A percentile compares a stretch with the other conserved stretches of the same genome.
Evolutionary conservation across 2,888 invertebrate species (phyloP).

Genomic region (Pardosa pseudoannulata): DNA sequence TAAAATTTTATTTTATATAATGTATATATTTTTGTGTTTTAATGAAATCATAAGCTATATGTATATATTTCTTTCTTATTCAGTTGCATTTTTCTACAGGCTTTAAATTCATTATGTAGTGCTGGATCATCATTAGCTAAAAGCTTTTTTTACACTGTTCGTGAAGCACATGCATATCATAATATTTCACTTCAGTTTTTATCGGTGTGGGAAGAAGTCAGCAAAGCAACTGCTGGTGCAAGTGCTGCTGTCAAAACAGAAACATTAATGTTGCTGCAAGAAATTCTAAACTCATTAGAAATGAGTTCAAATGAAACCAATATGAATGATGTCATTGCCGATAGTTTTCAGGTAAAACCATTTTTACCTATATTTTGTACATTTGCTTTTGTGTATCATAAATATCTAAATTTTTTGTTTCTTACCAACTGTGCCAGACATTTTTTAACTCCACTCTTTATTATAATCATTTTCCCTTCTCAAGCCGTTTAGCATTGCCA

Average conservation of each 20-base stretch:
- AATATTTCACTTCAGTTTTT: slow-evolving; percentile 67
- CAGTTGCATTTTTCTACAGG: too few relatives aligned
- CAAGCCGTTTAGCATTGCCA: too few relatives aligned
- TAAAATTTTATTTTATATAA: too few relatives aligned
- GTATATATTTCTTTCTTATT: too few relatives aligned
- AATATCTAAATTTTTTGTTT: too few relatives aligned
- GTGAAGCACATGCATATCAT: slow-evolving; percentile 57
- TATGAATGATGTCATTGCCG: slow-evolving; percentile 39
- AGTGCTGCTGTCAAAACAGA: slow-evolving; percentile 74
- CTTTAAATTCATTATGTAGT: slow-evolving; percentile 68
- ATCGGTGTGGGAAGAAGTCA: slow-evolving; percentile 72
- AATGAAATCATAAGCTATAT: too few relatives aligned
- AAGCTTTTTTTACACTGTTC: slow-evolving; percentile 59
- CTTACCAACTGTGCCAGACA: too few relatives aligned
- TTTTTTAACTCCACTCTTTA: too few relatives aligned
- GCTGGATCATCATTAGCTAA: slow-evolving; percentile 68
- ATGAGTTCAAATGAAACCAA: slow-evolving; percentile 36
- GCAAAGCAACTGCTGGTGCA: slow-evolving; percentile 73
- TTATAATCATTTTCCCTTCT: too few relatives aligned
- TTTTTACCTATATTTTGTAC: too few relatives aligned
- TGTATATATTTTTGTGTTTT: too few relatives aligned
- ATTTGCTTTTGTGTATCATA: too few relatives aligned
- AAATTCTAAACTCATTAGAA: slow-evolving; percentile 73
- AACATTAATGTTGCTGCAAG: slow-evolving; percentile 73
- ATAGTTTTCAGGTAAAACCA: slow-evolving; percentile 68